A percentile compares a stretch with the other conserved stretches of the same genome.
These are phyloP conservation scores for Diglossa cyanea DNA, from an alignment of 2,797 vertebrate species.

Conservation along the genomic window DNA sequence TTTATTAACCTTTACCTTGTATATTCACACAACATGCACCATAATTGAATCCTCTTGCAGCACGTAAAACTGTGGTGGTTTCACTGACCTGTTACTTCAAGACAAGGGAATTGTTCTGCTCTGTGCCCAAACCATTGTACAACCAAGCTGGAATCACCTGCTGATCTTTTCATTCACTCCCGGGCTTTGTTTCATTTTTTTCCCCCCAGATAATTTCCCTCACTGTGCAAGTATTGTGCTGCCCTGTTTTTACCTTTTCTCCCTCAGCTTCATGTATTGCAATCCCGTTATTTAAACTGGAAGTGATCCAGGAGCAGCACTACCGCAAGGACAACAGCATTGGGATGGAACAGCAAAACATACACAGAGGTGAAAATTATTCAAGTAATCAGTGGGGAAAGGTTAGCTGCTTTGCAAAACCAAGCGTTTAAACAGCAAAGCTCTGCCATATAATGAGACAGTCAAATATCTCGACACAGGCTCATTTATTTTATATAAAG, in stretches of 20 bases:
- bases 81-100: background rate
- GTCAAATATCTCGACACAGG: accelerated
- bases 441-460: accelerated
- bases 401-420: background rate
- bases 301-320: background rate
- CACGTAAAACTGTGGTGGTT: accelerated
- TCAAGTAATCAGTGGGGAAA: accelerated
- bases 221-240: accelerated
- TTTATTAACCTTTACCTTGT: background rate
- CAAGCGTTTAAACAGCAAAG: accelerated
- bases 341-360: background rate
- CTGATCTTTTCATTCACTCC: background rate
- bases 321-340: accelerated
- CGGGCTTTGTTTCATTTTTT: background rate
- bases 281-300: accelerated
- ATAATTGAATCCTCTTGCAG: accelerated
- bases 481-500: background rate
- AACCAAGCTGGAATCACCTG: background rate
- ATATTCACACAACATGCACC: accelerated
- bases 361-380: accelerated
- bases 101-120: background rate
- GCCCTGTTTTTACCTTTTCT: background rate
- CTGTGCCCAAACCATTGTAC: background rate
- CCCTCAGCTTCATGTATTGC: background rate
- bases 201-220: background rate